A percentile compares a stretch with the other conserved stretches of the same genome.
These are phyloP conservation scores for Colossoma macropomum DNA, from an alignment of 2,113 vertebrate genomes.

Conservation along the genomic window DNA sequence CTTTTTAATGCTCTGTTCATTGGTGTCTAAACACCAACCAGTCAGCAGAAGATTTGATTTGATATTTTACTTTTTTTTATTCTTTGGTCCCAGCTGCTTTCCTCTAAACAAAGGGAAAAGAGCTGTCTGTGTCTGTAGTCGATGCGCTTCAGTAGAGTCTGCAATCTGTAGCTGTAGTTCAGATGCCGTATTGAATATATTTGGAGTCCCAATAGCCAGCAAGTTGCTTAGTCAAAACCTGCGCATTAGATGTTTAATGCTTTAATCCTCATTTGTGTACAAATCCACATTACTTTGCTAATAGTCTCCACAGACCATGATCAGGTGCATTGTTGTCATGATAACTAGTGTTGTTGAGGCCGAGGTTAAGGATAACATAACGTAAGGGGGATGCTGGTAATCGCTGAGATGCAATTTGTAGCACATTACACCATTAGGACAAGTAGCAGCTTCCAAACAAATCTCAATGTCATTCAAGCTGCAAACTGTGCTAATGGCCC, in stretches of 20 bases:
- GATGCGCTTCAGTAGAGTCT: background rate
- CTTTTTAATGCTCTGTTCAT: background rate
- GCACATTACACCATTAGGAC: background rate
- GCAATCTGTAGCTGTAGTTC: background rate
- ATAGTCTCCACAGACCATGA: slow-evolving; percentile 5
- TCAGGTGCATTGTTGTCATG: slow-evolving; percentile 19
- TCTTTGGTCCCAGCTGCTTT: slow-evolving; percentile 1
- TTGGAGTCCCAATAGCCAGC: background rate
- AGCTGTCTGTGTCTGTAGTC: background rate
- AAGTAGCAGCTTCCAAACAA: slow-evolving; percentile 17
- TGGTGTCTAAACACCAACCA: background rate
- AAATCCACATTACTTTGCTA: slow-evolving; percentile 20
- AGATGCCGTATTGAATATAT: background rate
- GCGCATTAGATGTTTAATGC: background rate
- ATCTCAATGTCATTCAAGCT: slow-evolving; percentile 10
- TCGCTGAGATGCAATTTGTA: background rate
- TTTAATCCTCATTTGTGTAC: slow-evolving; percentile 26
- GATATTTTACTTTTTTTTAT: background rate
- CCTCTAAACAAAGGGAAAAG: background rate
- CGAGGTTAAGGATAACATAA: background rate
- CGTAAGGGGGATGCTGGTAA: background rate
- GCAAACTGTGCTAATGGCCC: background rate
- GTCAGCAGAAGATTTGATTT: no score
- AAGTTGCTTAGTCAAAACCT: background rate
- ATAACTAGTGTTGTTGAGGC: slow-evolving; percentile 1